Evolutionary conservation across 2,888 invertebrate genomes (phyloP).

Genomic region (Dasysyrphus albostriatus): DNA sequence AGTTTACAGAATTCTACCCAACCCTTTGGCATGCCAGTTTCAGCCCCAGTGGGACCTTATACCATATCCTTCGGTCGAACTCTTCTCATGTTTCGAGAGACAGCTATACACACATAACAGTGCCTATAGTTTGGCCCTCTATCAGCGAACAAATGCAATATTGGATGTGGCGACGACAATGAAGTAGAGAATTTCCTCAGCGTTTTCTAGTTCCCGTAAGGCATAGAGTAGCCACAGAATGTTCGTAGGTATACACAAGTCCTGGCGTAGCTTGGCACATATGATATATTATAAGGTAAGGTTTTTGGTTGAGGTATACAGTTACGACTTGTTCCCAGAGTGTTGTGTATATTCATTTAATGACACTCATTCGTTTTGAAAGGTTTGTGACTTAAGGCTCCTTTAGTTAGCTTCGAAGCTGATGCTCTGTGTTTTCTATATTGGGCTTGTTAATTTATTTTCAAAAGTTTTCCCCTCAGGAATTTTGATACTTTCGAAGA

Average conservation of each 20-base stretch:
- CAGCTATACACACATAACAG: neutral
- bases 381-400: constrained; percentile 47
- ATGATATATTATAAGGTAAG: constrained; percentile 43
- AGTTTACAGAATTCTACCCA: neutral
- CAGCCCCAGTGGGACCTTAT: constrained; percentile 54
- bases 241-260: neutral
- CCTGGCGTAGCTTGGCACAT: constrained; percentile 12
- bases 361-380: constrained; percentile 63
- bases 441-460: constrained; percentile 54
- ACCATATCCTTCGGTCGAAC: constrained; percentile 48
- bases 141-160: constrained; percentile 61
- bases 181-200: constrained; percentile 55
- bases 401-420: neutral
- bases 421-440: neutral
- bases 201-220: constrained; percentile 52
- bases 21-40: constrained; percentile 24
- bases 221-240: constrained; percentile 3
- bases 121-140: constrained; percentile 10
- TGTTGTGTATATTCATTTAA: constrained; percentile 64
- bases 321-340: constrained; percentile 41
- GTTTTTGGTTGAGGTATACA: constrained; percentile 53
- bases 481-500: constrained; percentile 33
- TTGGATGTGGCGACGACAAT: constrained; percentile 67
- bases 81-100: constrained; percentile 61
- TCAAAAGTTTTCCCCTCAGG: constrained; percentile 24